A percentile compares a stretch with the other conserved stretches of the same genome.
Evolutionary conservation across 2,113 vertebrate genomes (phyloP).

Genomic region (Puffinus mauretanicus): DNA sequence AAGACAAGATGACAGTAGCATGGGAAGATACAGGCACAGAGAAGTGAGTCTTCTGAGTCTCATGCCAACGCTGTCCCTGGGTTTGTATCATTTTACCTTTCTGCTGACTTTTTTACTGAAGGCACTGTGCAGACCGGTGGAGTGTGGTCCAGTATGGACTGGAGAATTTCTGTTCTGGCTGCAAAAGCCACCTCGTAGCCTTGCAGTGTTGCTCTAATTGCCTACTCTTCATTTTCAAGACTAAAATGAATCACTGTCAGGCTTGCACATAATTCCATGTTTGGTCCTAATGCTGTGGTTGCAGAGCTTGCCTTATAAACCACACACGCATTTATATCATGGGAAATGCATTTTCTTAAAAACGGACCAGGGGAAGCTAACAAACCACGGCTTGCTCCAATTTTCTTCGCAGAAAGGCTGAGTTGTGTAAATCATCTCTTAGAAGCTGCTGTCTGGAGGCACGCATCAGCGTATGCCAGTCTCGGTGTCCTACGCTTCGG

Average conservation of each 20-base stretch:
- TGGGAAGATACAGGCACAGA: background rate
- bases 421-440: background rate
- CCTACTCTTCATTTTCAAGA: background rate
- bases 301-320: background rate
- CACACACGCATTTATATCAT: fast-evolving
- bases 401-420: background rate
- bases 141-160: background rate
- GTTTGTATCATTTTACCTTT: background rate
- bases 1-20: background rate
- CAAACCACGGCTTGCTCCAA: fast-evolving
- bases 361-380: background rate
- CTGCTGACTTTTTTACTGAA: background rate
- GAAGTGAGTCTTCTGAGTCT: background rate
- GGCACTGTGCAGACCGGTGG: background rate
- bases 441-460: background rate
- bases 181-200: background rate
- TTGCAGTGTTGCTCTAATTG: background rate
- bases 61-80: background rate
- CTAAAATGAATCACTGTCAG: background rate
- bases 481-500: fast-evolving
- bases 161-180: background rate
- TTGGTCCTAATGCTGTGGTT: background rate
- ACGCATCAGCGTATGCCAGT: background rate
- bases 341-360: background rate
- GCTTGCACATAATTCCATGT: background rate